Conservation (phyloP, 1,140 invertebrate genomes). For the Cardiocondyla obscurior region DNA sequence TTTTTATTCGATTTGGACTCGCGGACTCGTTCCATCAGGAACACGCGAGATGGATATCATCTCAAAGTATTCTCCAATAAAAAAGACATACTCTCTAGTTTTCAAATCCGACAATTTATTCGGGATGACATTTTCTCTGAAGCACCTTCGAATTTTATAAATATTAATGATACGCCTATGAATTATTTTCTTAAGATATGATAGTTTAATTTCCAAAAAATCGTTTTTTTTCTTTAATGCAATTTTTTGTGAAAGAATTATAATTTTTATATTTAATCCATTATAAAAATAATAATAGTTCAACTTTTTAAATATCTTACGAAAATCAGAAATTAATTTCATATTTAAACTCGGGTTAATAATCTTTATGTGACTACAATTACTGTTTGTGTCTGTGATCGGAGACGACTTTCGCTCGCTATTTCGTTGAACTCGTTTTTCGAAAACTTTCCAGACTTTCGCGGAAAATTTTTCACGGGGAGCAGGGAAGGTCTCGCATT, state of each 20-base stretch:
- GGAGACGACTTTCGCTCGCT: not conserved
- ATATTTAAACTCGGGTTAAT: not conserved
- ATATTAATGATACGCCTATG: too few species aligned
- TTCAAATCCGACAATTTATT: not conserved
- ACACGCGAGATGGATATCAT: not conserved
- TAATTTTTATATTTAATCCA: too few species aligned
- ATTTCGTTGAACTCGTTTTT: not conserved
- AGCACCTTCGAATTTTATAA: not conserved
- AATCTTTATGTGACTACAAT: not conserved
- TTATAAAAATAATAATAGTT: not conserved
- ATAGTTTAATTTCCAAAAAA: not conserved
- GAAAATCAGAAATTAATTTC: not conserved
- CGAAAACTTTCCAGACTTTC: not conserved
- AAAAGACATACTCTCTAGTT: not conserved
- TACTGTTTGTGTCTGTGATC: not conserved
- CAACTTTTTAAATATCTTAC: not conserved
- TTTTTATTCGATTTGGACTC: conserved; percentile 12
- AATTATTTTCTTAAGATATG: not conserved
- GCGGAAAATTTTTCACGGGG: not conserved
- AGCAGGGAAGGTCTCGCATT: not conserved
- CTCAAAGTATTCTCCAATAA: not conserved
- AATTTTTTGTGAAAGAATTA: not conserved
- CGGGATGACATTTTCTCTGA: not conserved
- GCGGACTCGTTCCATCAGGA: not conserved
- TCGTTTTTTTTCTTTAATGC: not conserved